Evolutionary conservation across 2,797 vertebrate species (phyloP).

Genomic region (Amazona finschi): DNA sequence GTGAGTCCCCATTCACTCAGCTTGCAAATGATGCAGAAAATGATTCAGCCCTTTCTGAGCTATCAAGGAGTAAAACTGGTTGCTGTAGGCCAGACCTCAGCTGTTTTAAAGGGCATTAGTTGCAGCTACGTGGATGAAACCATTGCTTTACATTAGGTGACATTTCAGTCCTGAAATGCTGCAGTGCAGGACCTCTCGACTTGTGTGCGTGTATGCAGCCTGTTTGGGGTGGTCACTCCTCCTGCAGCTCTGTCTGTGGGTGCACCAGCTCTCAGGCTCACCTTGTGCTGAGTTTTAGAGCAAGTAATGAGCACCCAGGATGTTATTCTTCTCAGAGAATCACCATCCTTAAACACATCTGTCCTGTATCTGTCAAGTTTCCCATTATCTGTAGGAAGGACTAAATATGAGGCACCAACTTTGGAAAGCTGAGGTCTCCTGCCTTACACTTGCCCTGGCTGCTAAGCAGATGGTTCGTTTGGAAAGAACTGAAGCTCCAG

Average conservation of each 20-base stretch:
- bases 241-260: not conserved
- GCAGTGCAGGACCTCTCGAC: not conserved
- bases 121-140: not conserved
- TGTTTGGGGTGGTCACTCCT: not conserved
- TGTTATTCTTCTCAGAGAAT: not conserved
- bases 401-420: not conserved
- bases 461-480: not conserved
- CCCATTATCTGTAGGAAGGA: not conserved
- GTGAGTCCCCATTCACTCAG: not conserved
- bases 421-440: not conserved
- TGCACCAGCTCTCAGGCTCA: not conserved
- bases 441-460: not conserved
- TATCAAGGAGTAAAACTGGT: not conserved
- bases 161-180: not conserved
- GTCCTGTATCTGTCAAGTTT: not conserved
- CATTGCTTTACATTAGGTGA: not conserved
- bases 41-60: not conserved
- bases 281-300: not conserved
- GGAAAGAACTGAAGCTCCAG: not conserved
- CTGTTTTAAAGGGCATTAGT: not conserved
- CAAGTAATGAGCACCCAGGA: not conserved
- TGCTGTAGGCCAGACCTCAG: not conserved
- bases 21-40: conserved; percentile 26
- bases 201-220: not conserved
- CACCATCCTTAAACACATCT: not conserved